phyloP scores from a whole-genome alignment of 1,140 invertebrate genomes.

The Neelides sp. region DNA sequence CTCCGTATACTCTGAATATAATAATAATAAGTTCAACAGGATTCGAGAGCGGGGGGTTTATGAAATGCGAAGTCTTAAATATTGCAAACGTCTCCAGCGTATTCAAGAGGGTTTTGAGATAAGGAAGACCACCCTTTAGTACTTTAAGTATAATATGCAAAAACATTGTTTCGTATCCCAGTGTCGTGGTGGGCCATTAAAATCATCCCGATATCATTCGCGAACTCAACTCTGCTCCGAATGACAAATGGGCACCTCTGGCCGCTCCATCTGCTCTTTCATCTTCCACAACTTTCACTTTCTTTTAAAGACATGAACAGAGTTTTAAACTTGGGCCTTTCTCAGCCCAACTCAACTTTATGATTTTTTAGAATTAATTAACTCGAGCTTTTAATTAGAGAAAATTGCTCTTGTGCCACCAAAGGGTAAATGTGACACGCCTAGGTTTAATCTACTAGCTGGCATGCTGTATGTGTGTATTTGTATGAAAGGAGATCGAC shows the following conservation, averaged over 20 bases:
- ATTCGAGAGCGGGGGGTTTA: not conserved
- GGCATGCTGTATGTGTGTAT: no score
- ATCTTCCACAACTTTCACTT: not conserved
- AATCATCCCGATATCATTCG: constrained; percentile 17
- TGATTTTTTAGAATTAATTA: not conserved
- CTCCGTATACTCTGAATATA: no score
- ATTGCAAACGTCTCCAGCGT: constrained; percentile 14
- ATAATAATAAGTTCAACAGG: no score
- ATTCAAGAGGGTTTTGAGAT: not conserved
- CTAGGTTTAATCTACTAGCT: no score
- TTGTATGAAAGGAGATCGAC: no score
- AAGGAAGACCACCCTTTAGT: not conserved
- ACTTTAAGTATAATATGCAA: constrained; percentile 15
- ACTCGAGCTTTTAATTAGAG: not conserved
- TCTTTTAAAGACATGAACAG: not conserved
- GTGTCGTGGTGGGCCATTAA: constrained; percentile 17
- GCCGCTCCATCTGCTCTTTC: no score
- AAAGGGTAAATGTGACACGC: not conserved
- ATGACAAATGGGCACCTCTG: not conserved
- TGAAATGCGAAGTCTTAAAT: constrained; percentile 22
- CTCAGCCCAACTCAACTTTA: not conserved
- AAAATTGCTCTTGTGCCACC: not conserved
- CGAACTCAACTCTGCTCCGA: constrained; percentile 5
- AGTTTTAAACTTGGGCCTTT: no score
- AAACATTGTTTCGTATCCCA: constrained; percentile 16